Conservation (phyloP, 2,888 invertebrate genomes). For the Eupithecia insigniata region DNA sequence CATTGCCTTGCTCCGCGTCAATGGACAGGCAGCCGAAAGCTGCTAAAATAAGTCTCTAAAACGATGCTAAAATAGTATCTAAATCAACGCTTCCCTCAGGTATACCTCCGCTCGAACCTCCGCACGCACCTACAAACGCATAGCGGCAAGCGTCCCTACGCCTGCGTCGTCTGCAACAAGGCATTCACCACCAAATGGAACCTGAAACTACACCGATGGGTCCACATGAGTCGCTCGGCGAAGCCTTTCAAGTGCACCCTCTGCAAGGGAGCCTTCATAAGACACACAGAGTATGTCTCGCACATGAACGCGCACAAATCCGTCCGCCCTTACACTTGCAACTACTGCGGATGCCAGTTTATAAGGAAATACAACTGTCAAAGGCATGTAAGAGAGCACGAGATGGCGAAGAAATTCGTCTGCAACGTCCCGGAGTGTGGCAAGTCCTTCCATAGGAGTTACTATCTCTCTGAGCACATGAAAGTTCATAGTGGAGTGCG, state of each 20-base stretch:
- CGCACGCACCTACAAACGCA: conserved; percentile 92
- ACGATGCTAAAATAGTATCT: neutral
- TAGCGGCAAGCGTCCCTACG: conserved; percentile 89
- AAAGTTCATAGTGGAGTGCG: conserved; percentile 92
- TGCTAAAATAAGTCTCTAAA: neutral
- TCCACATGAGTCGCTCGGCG: conserved; percentile 91
- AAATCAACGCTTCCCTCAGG: conserved; percentile 64
- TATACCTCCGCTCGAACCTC: conserved; percentile 91
- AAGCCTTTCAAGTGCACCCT: conserved; percentile 93
- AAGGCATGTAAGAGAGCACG: conserved; percentile 92
- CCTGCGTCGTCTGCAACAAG: conserved; percentile 93
- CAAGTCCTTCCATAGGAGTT: conserved; percentile 93
- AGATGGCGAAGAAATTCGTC: conserved; percentile 89
- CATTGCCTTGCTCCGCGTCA: too few species aligned
- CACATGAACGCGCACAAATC: conserved; percentile 95
- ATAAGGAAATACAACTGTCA: conserved; percentile 94
- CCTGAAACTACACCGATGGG: conserved; percentile 94
- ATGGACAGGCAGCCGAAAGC: too few species aligned
- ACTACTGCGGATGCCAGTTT: conserved; percentile 95
- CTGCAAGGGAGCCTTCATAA: conserved; percentile 93
- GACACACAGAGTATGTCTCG: conserved; percentile 90
- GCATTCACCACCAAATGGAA: conserved; percentile 96
- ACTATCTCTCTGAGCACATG: conserved; percentile 94
- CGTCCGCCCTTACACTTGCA: conserved; percentile 93
- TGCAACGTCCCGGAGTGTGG: conserved; percentile 90